Evolutionary conservation across 1,140 invertebrate genomes (phyloP), one percentile per base, ranked within the genome.

Genomic region (Sinonovacula constricta): DNA sequence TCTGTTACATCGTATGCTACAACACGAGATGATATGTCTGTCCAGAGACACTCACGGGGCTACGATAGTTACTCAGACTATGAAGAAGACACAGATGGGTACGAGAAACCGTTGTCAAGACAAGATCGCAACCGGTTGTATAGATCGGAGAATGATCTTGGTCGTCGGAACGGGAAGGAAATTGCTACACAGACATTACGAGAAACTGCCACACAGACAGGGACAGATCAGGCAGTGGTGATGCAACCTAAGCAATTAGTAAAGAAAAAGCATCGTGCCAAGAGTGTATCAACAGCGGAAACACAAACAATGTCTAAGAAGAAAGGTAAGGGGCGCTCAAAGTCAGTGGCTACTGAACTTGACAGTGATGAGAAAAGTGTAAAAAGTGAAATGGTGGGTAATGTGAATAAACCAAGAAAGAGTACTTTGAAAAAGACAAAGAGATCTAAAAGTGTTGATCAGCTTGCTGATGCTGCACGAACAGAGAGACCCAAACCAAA

Each of bases 151-250:
- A 85, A 85, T 45, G 86, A 88, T 39, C 71, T 89, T 14, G 51
- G 76, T 22, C 54, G 82, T 30, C 66, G 79, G 31, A 63, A 60
- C 31, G 49, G 59, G 36, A 80, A 76, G 57, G 76, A 81, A 60
- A 79, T 66, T 3, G 67, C 86, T n/a, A 87, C 86, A 31, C 83
- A 87, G 34, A 84, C 85, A 24, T 70, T 88, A 39, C 53, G 85
- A 26, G 86, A 88, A 34, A 86, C 84, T 63, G 85, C 83, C 1
- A 87, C 86, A 24, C 85, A 86, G 69, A 88, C 87, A 10, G 84
- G 85, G 0, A 56, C 33, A n/a, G 80, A 80, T 24, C 57, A 82
- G 26, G 67, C 77, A 36, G 83, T 82, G 30, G 65, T 78, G 5
- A 31, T 74, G 34, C 74, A 83, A 33, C 67, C 71, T 12, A 86